A percentile compares a stretch with the other conserved stretches of the same genome.
phyloP scores from a whole-genome alignment of 1,140 invertebrate species.

The Chrysomallon squamiferum region DNA sequence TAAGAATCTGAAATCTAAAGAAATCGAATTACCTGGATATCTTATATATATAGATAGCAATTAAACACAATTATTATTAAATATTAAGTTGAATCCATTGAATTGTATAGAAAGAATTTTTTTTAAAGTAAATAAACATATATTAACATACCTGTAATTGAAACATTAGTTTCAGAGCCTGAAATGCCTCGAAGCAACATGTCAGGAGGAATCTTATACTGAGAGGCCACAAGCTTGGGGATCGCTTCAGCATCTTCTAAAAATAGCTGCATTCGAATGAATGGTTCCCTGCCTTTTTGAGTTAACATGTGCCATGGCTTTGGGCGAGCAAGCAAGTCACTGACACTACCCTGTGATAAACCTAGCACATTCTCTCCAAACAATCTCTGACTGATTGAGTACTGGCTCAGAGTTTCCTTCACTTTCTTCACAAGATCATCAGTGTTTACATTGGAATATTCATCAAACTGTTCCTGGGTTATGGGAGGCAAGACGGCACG shows the following conservation, averaged over 20 bases:
- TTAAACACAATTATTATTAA: too few species aligned
- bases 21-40: too few species aligned
- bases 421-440: conserved; percentile 96
- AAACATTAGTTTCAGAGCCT: background rate
- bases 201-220: conserved; percentile 97
- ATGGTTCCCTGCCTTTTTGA: conserved; percentile 97
- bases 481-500: conserved; percentile 97
- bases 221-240: conserved; percentile 93
- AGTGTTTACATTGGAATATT: conserved; percentile 97
- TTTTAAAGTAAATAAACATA: too few species aligned
- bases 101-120: too few species aligned
- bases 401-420: conserved; percentile 96
- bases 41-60: too few species aligned
- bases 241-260: conserved; percentile 95
- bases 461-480: conserved; percentile 98
- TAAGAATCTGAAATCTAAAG: too few species aligned
- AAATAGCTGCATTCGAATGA: conserved; percentile 98
- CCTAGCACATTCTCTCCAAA: conserved; percentile 98
- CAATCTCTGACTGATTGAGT: conserved; percentile 96
- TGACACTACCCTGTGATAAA: conserved; percentile 86
- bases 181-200: conserved; percentile 67
- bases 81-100: too few species aligned
- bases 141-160: conserved; percentile 11
- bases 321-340: conserved; percentile 96
- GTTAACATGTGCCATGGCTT: conserved; percentile 99